Base-by-base conservation (phyloP, 2,888 invertebrate species). In the Acheta domesticus region DNA sequence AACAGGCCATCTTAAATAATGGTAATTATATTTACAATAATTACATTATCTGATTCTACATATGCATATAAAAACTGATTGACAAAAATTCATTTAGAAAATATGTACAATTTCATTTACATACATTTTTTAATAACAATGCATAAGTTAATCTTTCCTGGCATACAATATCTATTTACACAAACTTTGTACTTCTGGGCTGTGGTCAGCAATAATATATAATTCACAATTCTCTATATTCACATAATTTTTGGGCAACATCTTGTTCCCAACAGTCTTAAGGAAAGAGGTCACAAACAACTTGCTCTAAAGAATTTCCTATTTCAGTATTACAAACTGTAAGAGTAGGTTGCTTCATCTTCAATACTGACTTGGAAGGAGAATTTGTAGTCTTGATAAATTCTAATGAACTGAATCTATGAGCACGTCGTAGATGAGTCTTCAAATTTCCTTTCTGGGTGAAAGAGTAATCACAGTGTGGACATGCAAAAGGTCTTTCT, bases 361-460 rank as follows among this genome's bases (percentile, higher is more conserved):
- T 76, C 19, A 74, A 74, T 16, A 49, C 20, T n/a, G 49, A 50
- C 21, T 78, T 74, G 16, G 49, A 16, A 16, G 75, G 48, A 19
- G 48, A 19, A 20, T 48, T 49, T 23, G 20, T 16, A 50, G 36
- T 49, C 2, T 74, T 36, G 73, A 19, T 21, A n/a, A 77, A 74
- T 23, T 79, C 79, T 11, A 77, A 14, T 16, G 77, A 62, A 48
- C 75, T 77, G 49, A 80, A 77, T 75, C 86, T 86, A 83, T 89
- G 89, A 8, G 88, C 87, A 84, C 91, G 87, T 85, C 88, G 88
- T 78, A 91, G 87, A 84, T 92, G 92, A 0, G 90, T 90, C 82
- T 90, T 88, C 12, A 92, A 86, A 84, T 91, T 90, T 49, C 90
- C 90, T 83, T 89, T 89, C 81, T 89, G 88, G n/a, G 89, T 88